These are phyloP conservation scores for Pristionchus fissidentatus DNA, from an alignment of 2,888 invertebrate genomes.

Conservation along the genomic window DNA sequence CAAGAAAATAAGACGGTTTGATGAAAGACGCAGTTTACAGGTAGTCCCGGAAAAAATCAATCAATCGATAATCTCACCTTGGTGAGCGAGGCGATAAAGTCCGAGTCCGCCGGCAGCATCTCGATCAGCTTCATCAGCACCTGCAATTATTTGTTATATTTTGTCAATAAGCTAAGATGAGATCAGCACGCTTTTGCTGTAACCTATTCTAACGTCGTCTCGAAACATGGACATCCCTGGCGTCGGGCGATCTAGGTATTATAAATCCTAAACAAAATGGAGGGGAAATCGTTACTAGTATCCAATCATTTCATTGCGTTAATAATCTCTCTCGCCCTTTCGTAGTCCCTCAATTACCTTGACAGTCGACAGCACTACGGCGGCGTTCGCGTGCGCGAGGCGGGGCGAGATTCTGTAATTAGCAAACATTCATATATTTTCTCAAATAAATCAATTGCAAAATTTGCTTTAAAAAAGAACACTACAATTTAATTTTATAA, in stretches of 20 bases:
- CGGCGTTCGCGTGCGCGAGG: constrained; percentile 98
- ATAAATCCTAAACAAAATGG: no score
- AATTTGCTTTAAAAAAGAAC: no score
- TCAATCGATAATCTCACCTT: constrained; percentile 78
- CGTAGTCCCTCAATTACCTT: constrained; percentile 81
- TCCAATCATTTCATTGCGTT: no score
- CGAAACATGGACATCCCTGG: not conserved
- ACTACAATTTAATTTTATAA: not conserved
- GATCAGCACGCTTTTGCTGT: not conserved
- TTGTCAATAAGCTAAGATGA: no score
- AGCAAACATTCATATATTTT: no score
- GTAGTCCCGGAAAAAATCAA: not conserved
- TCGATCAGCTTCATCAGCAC: constrained; percentile 97
- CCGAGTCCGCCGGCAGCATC: constrained; percentile 92
- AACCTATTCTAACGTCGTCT: no score
- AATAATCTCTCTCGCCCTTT: no score
- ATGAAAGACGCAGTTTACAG: not conserved
- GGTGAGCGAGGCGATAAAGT: constrained; percentile 92
- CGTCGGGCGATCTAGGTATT: no score
- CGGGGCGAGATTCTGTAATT: constrained; percentile 97
- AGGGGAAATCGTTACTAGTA: no score
- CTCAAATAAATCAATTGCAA: no score
- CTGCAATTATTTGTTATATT: constrained; percentile 48
- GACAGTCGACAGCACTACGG: constrained; percentile 97
- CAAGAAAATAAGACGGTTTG: no score